These are phyloP conservation scores for Agapornis canus DNA, from an alignment of 2,797 vertebrate genomes.

Conservation along the genomic window DNA sequence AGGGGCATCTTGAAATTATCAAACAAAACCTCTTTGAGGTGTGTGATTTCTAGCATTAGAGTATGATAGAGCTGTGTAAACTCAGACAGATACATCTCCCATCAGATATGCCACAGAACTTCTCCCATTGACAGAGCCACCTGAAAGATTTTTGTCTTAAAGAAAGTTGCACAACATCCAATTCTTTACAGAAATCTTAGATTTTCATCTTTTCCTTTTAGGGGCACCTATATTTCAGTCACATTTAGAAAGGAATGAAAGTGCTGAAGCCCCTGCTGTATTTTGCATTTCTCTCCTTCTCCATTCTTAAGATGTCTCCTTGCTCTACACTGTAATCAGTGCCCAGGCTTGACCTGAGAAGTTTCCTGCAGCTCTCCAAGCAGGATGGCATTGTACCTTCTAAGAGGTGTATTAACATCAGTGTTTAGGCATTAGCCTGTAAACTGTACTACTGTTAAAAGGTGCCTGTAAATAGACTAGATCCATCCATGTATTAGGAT, in stretches of 20 bases:
- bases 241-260: neutral
- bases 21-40: neutral
- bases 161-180: neutral
- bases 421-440: neutral
- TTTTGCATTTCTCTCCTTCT: neutral
- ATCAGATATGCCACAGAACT: neutral
- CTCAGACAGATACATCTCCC: neutral
- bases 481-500: neutral
- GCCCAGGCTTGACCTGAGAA: neutral
- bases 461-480: neutral
- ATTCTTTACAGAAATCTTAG: neutral
- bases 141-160: neutral
- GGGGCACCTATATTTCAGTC: neutral
- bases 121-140: neutral
- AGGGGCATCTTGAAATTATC: neutral
- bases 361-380: neutral
- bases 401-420: neutral
- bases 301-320: neutral
- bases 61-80: neutral
- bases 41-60: neutral
- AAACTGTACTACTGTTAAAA: neutral
- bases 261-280: accelerated
- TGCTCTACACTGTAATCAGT: neutral
- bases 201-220: neutral
- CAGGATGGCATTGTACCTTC: neutral